Evolutionary conservation across 2,113 vertebrate genomes (phyloP).

Genomic region (Sphyrna mokarran): DNA sequence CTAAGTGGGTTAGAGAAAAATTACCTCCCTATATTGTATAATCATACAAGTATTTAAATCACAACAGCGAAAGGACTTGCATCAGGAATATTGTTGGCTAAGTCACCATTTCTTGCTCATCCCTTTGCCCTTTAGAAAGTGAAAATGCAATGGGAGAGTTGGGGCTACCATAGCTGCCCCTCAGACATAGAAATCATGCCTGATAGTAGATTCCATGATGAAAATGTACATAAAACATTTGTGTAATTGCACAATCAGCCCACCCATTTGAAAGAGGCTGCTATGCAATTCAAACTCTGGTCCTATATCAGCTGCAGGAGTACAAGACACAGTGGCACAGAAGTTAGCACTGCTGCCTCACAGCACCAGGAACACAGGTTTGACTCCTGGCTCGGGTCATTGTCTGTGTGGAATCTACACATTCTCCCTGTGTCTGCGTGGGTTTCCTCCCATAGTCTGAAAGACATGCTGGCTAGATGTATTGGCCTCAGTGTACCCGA

Average conservation of each 20-base stretch:
- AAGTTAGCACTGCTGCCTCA: too few species aligned
- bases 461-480: too few species aligned
- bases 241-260: background rate
- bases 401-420: too few species aligned
- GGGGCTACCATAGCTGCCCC: background rate
- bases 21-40: background rate
- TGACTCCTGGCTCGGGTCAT: too few species aligned
- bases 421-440: too few species aligned
- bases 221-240: too few species aligned
- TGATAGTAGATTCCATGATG: background rate
- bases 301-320: background rate
- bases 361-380: too few species aligned
- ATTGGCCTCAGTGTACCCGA: too few species aligned
- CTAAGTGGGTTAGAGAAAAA: background rate
- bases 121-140: too few species aligned
- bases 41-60: background rate
- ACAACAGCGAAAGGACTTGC: background rate
- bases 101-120: too few species aligned
- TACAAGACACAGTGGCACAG: background rate
- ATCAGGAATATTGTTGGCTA: background rate
- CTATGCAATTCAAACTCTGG: background rate
- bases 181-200: background rate
- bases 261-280: background rate
- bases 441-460: too few species aligned
- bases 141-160: background rate